Base-by-base conservation (phyloP, 2,113 vertebrate species). In the Capra hircus region DNA sequence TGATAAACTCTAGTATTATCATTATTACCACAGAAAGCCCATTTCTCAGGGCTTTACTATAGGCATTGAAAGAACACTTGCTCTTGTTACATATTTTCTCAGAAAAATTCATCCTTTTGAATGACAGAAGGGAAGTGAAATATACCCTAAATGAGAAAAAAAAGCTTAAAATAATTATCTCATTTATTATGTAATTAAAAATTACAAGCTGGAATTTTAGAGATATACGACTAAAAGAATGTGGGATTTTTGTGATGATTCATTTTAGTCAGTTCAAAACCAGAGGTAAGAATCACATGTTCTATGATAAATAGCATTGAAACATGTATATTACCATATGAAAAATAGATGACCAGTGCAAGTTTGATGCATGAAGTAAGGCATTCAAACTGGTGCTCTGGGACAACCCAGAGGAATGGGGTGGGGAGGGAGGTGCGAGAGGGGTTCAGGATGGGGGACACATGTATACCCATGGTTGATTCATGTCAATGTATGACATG, bases 21-120 rank as follows among this genome's bases (percentile, higher is more conserved):
- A 19, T 77, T 87, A 95, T 67, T 94, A 45, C 8, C 40, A 78
- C 4, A 88, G n/a, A 71, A 45, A 96, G 2, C 13, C 40, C 13
- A 55, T 95, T 97, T 92, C 16, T 95, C 10, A 48, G 43, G 50
- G 11, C 6, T 96, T 92, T 74, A 64, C 28, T 60, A 25, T 2
- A 90, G 28, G 16, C 7, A 36, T 28, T 88, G 57, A 92, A 82
- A 96, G 57, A 95, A 43, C 33, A 95, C 90, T 96, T 92, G 48
- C 91, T 86, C 64, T 89, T 90, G 12, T 45, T 85, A 55, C 43
- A 45, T 92, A 92, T 90, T 95, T 96, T 43, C 11, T 40, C 28
- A 94, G 64, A 91, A 94, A 88, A 90, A 90, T 97, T 95, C n/a
- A 97, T 60, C 36, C 15, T 94, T 23, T 96, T 50, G 25, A n/a